phyloP scores from a whole-genome alignment of 1,140 invertebrate species.

The Drosophila nasuta region DNA sequence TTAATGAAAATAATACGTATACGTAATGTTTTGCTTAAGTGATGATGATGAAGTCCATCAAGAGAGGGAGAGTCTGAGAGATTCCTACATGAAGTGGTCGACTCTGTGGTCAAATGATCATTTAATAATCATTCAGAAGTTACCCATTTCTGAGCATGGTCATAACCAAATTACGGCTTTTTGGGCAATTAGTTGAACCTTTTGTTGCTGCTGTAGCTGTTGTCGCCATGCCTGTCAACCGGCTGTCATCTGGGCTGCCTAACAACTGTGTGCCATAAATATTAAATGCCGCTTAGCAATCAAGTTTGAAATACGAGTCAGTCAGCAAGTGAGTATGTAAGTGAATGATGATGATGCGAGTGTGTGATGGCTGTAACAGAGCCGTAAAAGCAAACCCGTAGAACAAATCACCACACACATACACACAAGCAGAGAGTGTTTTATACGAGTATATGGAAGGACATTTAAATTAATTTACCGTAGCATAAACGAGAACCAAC shows the following conservation, averaged over 20 bases:
- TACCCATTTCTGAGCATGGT: conserved; percentile 5
- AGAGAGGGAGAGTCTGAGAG: neutral
- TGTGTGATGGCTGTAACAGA: conserved; percentile 39
- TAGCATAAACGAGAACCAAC: conserved; percentile 53
- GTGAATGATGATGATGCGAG: conserved; percentile 18
- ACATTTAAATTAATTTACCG: conserved; percentile 82
- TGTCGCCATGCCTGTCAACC: conserved; percentile 8
- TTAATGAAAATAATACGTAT: conserved; percentile 17
- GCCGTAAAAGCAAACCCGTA: conserved; percentile 25
- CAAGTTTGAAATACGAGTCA: conserved; percentile 32
- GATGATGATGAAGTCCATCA: neutral
- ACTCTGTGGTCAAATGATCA: conserved; percentile 55
- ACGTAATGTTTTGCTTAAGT: too few species aligned
- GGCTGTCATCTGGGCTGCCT: conserved; percentile 19
- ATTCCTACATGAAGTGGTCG: conserved; percentile 24
- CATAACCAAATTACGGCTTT: conserved; percentile 37
- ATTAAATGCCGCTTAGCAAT: conserved; percentile 65
- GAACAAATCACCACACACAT: conserved; percentile 16
- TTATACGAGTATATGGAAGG: conserved; percentile 44
- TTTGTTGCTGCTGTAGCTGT: conserved; percentile 44
- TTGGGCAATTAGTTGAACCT: conserved; percentile 64
- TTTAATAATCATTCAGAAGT: conserved; percentile 60
- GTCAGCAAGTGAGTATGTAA: neutral
- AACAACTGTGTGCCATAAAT: conserved; percentile 66
- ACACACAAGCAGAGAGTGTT: conserved; percentile 17